Conservation (phyloP, 1,140 invertebrate species). For the Oncopeltus fasciatus region DNA sequence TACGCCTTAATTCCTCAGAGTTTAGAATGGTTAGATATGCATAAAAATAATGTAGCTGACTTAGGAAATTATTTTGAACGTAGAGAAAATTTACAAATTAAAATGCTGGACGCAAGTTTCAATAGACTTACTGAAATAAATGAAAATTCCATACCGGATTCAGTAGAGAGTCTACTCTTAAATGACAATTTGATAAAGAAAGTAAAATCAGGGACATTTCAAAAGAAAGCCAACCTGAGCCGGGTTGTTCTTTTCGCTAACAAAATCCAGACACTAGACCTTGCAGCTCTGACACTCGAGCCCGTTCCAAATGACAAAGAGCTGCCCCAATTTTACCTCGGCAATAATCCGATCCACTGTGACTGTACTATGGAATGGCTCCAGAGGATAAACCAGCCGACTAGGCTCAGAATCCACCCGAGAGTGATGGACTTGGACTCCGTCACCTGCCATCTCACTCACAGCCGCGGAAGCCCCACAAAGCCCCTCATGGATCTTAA, state of each 20-base stretch:
- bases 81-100: constrained; percentile 45
- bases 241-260: constrained; percentile 64
- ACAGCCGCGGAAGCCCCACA: constrained; percentile 24
- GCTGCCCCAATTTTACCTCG: constrained; percentile 61
- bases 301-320: constrained; percentile 46
- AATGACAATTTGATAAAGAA: constrained; percentile 58
- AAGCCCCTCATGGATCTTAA: constrained; percentile 51
- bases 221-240: constrained; percentile 47
- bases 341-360: constrained; percentile 66
- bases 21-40: constrained; percentile 54
- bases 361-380: constrained; percentile 79
- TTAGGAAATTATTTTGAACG: constrained; percentile 47
- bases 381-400: constrained; percentile 55
- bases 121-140: constrained; percentile 53
- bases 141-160: constrained; percentile 51
- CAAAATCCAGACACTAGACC: constrained; percentile 53
- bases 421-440: constrained; percentile 32
- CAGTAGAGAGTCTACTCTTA: constrained; percentile 54
- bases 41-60: constrained; percentile 47
- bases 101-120: constrained; percentile 58
- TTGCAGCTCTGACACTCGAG: constrained; percentile 50
- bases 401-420: constrained; percentile 38
- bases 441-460: constrained; percentile 29
- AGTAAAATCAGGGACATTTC: constrained; percentile 57
- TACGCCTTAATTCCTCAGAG: constrained; percentile 48